A percentile compares a stretch with the other conserved stretches of the same genome.
phyloP scores from a whole-genome alignment of 2,797 vertebrate species.

The Synaphobranchus kaupii region DNA sequence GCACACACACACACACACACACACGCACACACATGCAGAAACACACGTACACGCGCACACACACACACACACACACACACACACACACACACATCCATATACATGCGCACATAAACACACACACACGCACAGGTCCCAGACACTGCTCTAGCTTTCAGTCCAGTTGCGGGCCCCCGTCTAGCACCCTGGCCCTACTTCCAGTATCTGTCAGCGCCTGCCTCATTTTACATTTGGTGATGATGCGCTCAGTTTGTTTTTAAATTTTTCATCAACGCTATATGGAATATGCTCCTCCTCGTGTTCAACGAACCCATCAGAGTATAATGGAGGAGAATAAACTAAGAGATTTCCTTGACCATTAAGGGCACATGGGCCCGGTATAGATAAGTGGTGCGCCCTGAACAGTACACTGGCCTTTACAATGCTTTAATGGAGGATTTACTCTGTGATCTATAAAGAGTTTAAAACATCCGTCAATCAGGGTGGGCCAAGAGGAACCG shows the following conservation, averaged over 20 bases:
- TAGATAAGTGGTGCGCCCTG: neutral
- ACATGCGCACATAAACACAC: neutral
- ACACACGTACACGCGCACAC: neutral
- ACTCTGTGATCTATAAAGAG: constrained; percentile 21
- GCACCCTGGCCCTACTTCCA: neutral
- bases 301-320: neutral
- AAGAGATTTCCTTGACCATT: constrained; percentile 14
- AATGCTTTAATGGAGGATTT: constrained; percentile 14
- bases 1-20: no score
- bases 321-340: neutral
- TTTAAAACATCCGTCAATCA: constrained; percentile 18
- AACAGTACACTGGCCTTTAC: neutral
- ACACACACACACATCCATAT: no score
- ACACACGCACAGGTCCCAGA: neutral
- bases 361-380: neutral
- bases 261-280: neutral
- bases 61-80: neutral
- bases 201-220: neutral
- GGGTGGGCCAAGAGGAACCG: constrained; percentile 5
- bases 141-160: neutral
- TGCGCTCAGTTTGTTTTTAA: neutral
- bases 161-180: neutral
- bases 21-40: neutral
- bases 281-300: neutral
- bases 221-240: neutral